Base-by-base conservation (phyloP, 1,140 invertebrate species). In the Colletes latitarsis region DNA sequence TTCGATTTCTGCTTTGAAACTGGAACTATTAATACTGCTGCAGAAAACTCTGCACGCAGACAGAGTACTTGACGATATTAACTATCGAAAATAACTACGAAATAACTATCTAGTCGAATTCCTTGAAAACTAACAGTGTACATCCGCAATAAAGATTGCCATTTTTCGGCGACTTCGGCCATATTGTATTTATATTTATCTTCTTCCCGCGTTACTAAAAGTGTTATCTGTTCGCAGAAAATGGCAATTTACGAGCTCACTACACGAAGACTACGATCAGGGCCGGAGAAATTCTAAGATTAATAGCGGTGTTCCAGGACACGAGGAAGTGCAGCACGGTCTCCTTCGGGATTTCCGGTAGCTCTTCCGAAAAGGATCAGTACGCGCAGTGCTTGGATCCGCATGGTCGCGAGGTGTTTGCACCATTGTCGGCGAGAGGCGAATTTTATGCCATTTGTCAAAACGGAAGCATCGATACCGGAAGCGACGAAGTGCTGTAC, bases 221-320 rank as follows among this genome's bases (percentile, higher is more conserved):
- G 49, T 3, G 6, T 55, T 21, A 10, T 30, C 17, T 19, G 10
- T 74, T 90, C 89, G 17, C 88, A 93, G 92, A 92, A 83, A 93
- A 91, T 72, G 92, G 92, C 71, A 93, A 93, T 87, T 81, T 93
- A 43, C 88, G 93, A 66, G 93, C 92, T 64, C 93, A 94, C 70
- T 94, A 94, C 66, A 93, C 91, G 39, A 94, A 94, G 82, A 94
- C 93, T 6, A 93, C 90, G 15, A 92, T 94, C 52, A 89, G 90
- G 73, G 92, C 92, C 9, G 93, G 93, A 5, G 92, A 94, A 77
- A 91, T 94, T 57, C 78, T 94, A 12, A 92, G 93, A 55, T 88
- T 94, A 69, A 88, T 94, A 49, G 94, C 94, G 17, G 92, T 94
- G 9, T 94, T 94, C 78, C 93, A 94, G 67, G 93, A 94, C 82